These are phyloP conservation scores for Polylopha cassiicola DNA, from an alignment of 2,888 invertebrate genomes.

Conservation along the genomic window DNA sequence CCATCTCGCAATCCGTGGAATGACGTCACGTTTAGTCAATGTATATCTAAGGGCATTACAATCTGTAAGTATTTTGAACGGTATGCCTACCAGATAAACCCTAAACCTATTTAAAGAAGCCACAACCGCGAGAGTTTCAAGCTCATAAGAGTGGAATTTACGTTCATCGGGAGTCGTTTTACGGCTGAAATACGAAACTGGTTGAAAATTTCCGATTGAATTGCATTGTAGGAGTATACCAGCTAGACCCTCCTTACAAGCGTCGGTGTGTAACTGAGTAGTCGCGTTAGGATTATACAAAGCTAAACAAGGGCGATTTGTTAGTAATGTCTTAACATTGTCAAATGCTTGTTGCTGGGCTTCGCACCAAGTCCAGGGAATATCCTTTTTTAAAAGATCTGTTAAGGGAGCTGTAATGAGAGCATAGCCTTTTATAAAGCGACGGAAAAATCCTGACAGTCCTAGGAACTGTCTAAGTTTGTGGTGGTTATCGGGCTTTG, in stretches of 20 bases:
- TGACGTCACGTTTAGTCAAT: conserved; percentile 10
- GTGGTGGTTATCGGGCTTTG: conserved; percentile 25
- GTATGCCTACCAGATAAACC: conserved; percentile 21
- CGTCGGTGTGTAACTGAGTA: conserved; percentile 39
- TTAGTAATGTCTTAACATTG: conserved; percentile 24
- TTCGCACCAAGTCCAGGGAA: conserved; percentile 17
- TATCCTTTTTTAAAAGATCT: conserved; percentile 22
- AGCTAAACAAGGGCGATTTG: conserved; percentile 27
- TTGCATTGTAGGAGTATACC: conserved; percentile 33
- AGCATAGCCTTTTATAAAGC: conserved; percentile 31
- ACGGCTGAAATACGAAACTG: conserved; percentile 19
- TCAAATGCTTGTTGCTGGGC: conserved; percentile 27
- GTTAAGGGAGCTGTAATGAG: conserved; percentile 29
- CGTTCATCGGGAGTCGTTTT: conserved; percentile 22
- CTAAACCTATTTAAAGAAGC: conserved; percentile 17
- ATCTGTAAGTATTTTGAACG: conserved; percentile 24
- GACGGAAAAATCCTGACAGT: conserved; percentile 30
- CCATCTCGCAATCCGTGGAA: conserved; percentile 22
- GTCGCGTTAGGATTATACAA: conserved; percentile 27
- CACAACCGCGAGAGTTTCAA: conserved; percentile 21
- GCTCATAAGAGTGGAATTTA: conserved; percentile 18
- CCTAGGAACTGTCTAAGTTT: conserved; percentile 30
- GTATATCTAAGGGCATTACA: conserved; percentile 21
- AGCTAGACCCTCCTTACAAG: conserved; percentile 32
- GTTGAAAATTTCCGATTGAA: not conserved